Conservation (phyloP, 2,888 invertebrate genomes). For the Monochamus alternatus region DNA sequence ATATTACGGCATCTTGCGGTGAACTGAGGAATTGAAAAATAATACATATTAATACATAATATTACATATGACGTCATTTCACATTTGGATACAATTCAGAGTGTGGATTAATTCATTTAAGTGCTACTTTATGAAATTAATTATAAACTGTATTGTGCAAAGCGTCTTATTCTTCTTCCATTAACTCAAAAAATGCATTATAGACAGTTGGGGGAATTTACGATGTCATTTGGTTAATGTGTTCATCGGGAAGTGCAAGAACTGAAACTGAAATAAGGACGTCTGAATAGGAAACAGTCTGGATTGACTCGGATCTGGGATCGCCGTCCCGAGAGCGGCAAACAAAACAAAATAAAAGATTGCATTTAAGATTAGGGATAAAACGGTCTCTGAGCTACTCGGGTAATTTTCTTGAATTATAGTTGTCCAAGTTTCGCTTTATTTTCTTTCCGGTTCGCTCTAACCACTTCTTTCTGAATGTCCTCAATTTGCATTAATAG, state of each 20-base stretch:
- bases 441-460: constrained; percentile 40
- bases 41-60: no score
- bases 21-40: no score
- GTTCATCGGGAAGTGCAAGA: constrained; percentile 46
- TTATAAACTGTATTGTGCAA: no score
- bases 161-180: no score
- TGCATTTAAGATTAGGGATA: constrained; percentile 65
- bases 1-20: no score
- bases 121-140: no score
- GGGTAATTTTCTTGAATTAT: constrained; percentile 66
- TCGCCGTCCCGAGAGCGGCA: constrained; percentile 53
- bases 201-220: constrained; percentile 30
- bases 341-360: constrained; percentile 66
- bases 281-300: constrained; percentile 55
- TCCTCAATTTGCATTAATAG: constrained; percentile 44
- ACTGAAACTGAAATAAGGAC: constrained; percentile 50
- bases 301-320: constrained; percentile 60
- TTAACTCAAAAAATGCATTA: no score
- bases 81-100: no score
- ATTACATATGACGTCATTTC: no score
- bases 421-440: constrained; percentile 59
- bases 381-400: constrained; percentile 62
- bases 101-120: no score
- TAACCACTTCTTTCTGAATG: constrained; percentile 37
- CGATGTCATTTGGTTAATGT: constrained; percentile 32